A percentile compares a stretch with the other conserved stretches of the same genome.
Evolutionary conservation across 2,797 vertebrate species (phyloP).

Genomic region (Pachyuromys duprasi): DNA sequence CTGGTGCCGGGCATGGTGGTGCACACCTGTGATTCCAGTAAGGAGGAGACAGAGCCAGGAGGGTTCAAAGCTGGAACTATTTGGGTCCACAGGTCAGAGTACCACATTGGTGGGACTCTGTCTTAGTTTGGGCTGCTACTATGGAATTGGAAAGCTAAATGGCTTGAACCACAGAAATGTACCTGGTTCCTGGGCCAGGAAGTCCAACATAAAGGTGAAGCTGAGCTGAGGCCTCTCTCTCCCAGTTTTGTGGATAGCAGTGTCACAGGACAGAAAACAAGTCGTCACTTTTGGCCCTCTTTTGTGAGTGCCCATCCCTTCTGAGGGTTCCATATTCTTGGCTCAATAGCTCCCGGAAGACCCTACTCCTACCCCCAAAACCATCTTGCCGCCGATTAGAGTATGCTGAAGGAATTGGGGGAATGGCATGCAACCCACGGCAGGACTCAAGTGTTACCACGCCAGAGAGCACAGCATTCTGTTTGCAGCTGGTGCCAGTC

Average conservation of each 20-base stretch:
- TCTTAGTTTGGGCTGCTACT: background rate
- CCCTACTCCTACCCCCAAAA: background rate
- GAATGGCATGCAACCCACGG: background rate
- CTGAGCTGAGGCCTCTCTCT: background rate
- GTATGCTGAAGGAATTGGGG: background rate
- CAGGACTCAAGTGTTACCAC: background rate
- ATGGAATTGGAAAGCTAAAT: background rate
- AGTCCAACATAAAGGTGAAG: background rate
- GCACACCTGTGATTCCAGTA: background rate
- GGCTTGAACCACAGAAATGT: background rate
- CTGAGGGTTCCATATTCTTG: background rate
- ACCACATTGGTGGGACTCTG: background rate
- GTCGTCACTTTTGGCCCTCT: background rate
- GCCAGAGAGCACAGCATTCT: background rate
- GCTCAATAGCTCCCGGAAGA: background rate
- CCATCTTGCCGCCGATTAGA: background rate
- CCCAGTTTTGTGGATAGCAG: too few species aligned
- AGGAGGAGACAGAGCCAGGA: background rate
- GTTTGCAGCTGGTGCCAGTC: accelerated
- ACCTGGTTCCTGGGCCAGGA: background rate
- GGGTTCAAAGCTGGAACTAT: background rate
- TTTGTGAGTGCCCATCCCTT: background rate
- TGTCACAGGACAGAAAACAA: background rate
- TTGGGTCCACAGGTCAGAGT: background rate
- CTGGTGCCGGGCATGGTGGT: background rate